A percentile compares a stretch with the other conserved stretches of the same genome.
Conservation (phyloP, 2,888 invertebrate species). For the Eledone cirrhosa region DNA sequence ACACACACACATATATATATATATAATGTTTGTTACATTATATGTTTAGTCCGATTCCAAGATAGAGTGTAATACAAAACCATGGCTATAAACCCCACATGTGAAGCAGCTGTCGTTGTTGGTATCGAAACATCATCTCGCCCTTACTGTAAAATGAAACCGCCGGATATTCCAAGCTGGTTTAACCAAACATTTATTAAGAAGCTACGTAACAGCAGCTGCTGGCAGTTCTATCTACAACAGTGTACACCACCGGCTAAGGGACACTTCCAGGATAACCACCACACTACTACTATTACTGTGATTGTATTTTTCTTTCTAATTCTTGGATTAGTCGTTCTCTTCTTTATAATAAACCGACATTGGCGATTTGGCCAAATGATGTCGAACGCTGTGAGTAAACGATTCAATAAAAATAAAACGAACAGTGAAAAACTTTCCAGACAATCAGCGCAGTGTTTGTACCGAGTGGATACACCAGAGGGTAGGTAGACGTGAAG, state of each 20-base stretch:
- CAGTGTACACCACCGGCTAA: not conserved
- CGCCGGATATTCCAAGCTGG: conserved; percentile 13
- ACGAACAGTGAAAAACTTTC: not conserved
- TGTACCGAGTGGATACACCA: conserved; percentile 16
- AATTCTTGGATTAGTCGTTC: not conserved
- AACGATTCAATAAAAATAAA: conserved; percentile 20
- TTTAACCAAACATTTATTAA: conserved; percentile 17
- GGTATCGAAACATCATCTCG: not conserved
- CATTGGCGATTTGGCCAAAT: conserved; percentile 15
- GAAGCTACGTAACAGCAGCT: conserved; percentile 14
- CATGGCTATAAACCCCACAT: not conserved
- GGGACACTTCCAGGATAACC: not conserved
- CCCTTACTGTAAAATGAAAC: conserved; percentile 8
- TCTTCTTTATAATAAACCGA: conserved; percentile 5
- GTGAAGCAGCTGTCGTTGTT: not conserved
- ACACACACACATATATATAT: no score
- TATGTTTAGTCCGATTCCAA: no score
- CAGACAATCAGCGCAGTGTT: conserved; percentile 12
- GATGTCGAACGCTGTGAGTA: not conserved
- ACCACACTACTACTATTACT: not conserved
- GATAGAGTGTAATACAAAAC: not conserved
- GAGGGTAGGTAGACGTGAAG: conserved; percentile 13
- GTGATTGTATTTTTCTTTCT: not conserved
- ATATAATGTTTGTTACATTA: no score
- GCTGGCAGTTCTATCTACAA: conserved; percentile 16